Evolutionary conservation across 2,113 vertebrate species (phyloP).

Genomic region (Paramormyrops kingsleyae): DNA sequence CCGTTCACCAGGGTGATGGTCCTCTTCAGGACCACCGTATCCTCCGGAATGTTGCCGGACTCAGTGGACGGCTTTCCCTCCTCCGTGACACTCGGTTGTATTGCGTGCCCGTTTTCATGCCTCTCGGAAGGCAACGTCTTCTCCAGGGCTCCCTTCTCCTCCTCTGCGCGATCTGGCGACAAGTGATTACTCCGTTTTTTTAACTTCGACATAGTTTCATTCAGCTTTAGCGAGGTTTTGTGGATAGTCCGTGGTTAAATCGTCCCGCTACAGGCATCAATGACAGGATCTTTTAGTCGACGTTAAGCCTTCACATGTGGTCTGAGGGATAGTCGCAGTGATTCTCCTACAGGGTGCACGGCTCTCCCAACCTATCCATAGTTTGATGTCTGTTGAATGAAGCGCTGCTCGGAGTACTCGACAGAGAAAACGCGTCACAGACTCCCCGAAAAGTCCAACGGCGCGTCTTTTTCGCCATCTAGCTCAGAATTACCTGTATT

Average conservation of each 20-base stretch:
- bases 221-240: not conserved
- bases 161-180: conserved; percentile 49
- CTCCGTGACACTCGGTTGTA: not conserved
- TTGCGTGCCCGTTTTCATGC: conserved; percentile 22
- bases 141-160: conserved; percentile 65
- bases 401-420: not conserved
- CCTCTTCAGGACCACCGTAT: conserved; percentile 71
- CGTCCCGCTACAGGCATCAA: not conserved
- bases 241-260: not conserved
- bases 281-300: not conserved
- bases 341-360: not conserved
- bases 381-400: not conserved
- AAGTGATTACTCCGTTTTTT: conserved; percentile 58
- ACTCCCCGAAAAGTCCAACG: not conserved
- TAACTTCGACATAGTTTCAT: conserved; percentile 48
- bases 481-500: not conserved
- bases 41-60: conserved; percentile 26
- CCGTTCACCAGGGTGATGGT: conserved; percentile 88
- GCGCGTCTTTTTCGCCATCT: not conserved
- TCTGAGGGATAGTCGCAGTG: not conserved
- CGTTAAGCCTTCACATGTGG: not conserved
- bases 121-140: conserved; percentile 63
- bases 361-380: not conserved
- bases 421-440: not conserved
- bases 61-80: not conserved